phyloP scores from a whole-genome alignment of 1,140 invertebrate species.

The Anadara kagoshimensis region DNA sequence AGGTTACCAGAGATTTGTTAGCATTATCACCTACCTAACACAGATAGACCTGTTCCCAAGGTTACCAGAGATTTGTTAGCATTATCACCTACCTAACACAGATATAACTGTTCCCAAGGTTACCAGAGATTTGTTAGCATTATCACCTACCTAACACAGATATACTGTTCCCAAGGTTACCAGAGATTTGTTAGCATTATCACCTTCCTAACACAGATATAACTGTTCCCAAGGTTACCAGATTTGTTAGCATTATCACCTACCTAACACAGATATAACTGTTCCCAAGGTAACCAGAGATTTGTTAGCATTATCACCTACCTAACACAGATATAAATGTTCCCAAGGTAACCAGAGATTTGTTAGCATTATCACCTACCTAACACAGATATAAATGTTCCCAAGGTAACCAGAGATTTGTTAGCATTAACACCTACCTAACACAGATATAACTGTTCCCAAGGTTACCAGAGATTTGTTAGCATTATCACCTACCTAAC shows the following conservation, averaged over 20 bases:
- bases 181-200: conserved; percentile 93
- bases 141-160: conserved; percentile 80
- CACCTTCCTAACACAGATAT: conserved; percentile 89
- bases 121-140: conserved; percentile 88
- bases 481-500: conserved; percentile 81
- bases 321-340: not conserved
- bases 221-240: conserved; percentile 90
- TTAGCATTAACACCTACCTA: conserved; percentile 77
- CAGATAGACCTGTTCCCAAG: conserved; percentile 87
- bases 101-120: conserved; percentile 89
- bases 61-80: conserved; percentile 91
- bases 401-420: conserved; percentile 81
- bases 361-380: conserved; percentile 74
- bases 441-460: conserved; percentile 86
- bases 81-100: conserved; percentile 78
- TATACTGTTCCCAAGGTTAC: conserved; percentile 91
- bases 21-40: conserved; percentile 77
- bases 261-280: conserved; percentile 87
- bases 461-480: conserved; percentile 94
- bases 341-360: not conserved
- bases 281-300: conserved; percentile 87
- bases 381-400: conserved; percentile 86
- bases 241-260: conserved; percentile 90
- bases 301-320: conserved; percentile 37
- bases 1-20: conserved; percentile 92